Base-by-base conservation (phyloP, 2,888 invertebrate genomes). In the Anoplius nigerrimus region DNA sequence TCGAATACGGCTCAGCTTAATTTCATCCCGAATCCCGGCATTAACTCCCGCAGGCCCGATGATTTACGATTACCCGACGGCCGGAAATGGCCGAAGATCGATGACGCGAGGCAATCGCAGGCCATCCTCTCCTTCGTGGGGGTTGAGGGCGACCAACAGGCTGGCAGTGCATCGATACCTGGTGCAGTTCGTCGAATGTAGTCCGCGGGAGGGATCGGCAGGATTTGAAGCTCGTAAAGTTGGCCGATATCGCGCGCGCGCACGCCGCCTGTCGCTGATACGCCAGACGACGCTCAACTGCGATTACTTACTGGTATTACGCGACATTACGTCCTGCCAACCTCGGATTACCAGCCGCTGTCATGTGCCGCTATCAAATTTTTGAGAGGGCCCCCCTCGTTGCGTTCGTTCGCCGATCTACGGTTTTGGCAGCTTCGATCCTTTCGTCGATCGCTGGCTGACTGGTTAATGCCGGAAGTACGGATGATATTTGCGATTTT, bases 221-320 rank as follows among this genome's bases (percentile, higher is more conserved):
- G 73, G 73, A 76, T 75, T 72, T 69, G 62, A 60, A 65, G 65
- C 65, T 74, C 70, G 60, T 78, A 80, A 80, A 77, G 72, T 72
- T 68, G 46, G 55, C 46, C 56, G 60, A 56, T 74, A 66, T 67
- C 52, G 43, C 65, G 67, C 45, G 54, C 27, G 57, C 65, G 62
- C 62, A 62, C 63, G 59, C 55, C 55, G 21, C 34, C 24, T 22
- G 58, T 48, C 46, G 42, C 21, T 24, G 55, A 68, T 59, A 59
- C 55, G 66, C 57, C 59, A 59, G 51, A 66, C 59, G 59, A 55
- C 27, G 27, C 62, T 54, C 69, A 69, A 69, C 72, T 66, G 58
- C 69, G 72, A 71, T 76, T 76, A 75, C 72, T 73, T 76, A 73
- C 68, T 54, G 72, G 71, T 69, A 72, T 73, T 75, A 76, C 71